Conservation (phyloP, 2,797 vertebrate species). For the Pseudochirops cupreus region DNA sequence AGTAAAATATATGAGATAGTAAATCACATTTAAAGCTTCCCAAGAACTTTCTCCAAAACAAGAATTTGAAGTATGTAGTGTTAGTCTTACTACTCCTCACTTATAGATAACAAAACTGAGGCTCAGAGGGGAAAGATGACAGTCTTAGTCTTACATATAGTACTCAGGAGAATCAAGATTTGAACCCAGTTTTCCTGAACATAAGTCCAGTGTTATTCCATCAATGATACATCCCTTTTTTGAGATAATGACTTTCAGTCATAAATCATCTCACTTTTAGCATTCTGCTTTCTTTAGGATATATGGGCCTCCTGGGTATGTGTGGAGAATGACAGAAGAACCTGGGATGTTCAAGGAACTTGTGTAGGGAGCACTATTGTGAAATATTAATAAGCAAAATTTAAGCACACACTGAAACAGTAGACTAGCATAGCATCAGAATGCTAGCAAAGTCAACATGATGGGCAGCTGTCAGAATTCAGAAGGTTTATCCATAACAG, state of each 20-base stretch:
- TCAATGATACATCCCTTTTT: neutral
- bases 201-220: neutral
- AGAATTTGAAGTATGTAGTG: neutral
- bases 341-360: neutral
- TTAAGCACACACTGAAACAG: neutral
- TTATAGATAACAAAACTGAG: neutral
- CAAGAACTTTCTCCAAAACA: neutral
- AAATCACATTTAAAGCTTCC: neutral
- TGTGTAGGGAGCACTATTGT: neutral
- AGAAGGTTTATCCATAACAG: neutral
- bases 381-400: neutral
- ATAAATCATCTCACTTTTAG: neutral
- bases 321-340: neutral
- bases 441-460: neutral
- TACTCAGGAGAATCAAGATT: neutral
- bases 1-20: too few relatives aligned
- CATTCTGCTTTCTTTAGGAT: neutral
- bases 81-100: neutral
- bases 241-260: neutral
- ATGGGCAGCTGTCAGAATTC: neutral
- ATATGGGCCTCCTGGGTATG: neutral
- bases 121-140: neutral
- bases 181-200: neutral
- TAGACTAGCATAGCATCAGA: neutral
- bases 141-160: neutral